Evolutionary conservation across 1,140 invertebrate genomes (phyloP), one percentile per base, ranked within the genome.

Genomic region (Berghia stephanieae): DNA sequence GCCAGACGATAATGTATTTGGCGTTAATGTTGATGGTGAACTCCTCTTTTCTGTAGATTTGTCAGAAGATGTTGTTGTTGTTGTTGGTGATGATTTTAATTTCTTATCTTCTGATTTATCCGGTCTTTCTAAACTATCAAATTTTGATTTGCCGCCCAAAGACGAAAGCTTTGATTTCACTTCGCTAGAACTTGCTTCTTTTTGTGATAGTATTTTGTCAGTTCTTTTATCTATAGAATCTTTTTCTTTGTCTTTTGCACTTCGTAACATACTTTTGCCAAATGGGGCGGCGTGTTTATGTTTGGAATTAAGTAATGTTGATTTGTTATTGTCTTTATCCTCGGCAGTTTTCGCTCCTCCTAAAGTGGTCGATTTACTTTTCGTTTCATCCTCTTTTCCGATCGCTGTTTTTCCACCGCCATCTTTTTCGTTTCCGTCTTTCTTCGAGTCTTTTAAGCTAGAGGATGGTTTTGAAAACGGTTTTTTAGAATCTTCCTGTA

Each of bases 221-320:
- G 16, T 44, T n/a, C 31, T 42, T 13, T 75, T 60, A 24, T 27
- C 46, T 52, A 21, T n/a, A 10, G 34, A 18, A 0, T 75, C 72
- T 3, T 43, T 8, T 44, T 75, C 24, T 34, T 10, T 1, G 13
- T 75, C 72, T 44, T 75, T 75, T 27, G 42, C 43, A 44, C 40
- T 63, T 63, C 27, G 60, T 2, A 75, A 31, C 16, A 75, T 34
- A 18, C 63, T 57, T 75, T 75, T 75, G 2, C 72, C 55, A 63
- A 63, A 75, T 3, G 72, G 72, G 2, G 38, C 55, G 27, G 72
- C n/a, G n/a, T n/a, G n/a, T n/a, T n/a, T n/a, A n/a, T n/a, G n/a
- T n/a, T n/a, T n/a, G n/a, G n/a, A n/a, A n/a, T n/a, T n/a, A n/a
- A n/a, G n/a, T n/a, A n/a, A 6, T 63, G 60, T 75, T 63, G 55